Evolutionary conservation across 2,113 vertebrate genomes (phyloP).

Genomic region (Reinhardtius hippoglossoides): DNA sequence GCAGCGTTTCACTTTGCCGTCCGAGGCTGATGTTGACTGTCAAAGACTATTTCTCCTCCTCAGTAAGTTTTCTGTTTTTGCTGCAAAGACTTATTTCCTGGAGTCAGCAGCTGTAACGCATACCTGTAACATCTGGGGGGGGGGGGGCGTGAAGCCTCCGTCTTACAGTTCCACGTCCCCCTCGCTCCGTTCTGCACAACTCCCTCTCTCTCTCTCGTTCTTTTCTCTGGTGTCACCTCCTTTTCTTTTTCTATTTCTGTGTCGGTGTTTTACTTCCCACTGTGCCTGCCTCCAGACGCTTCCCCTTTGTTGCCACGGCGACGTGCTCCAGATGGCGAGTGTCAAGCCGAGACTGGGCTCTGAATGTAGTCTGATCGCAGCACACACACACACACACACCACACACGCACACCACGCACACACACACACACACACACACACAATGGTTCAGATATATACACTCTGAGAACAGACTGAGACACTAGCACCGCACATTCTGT

Average conservation of each 20-base stretch:
- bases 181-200: background rate
- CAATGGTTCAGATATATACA: slow-evolving; percentile 20
- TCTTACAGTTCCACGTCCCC: background rate
- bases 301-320: slow-evolving; percentile 72
- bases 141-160: too few relatives aligned
- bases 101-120: background rate
- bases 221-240: slow-evolving; percentile 8
- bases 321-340: slow-evolving; percentile 76
- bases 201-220: background rate
- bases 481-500: slow-evolving; percentile 50
- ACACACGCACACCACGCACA: slow-evolving; percentile 15
- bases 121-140: background rate
- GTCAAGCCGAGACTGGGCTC: slow-evolving; percentile 58
- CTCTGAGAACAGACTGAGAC: slow-evolving; percentile 47
- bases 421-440: slow-evolving; percentile 11
- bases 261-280: slow-evolving; percentile 37
- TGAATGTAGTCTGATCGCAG: slow-evolving; percentile 40
- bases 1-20: background rate
- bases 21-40: slow-evolving; percentile 19
- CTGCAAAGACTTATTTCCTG: background rate
- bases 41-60: background rate
- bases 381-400: slow-evolving; percentile 2
- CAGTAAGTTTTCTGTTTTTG: background rate
- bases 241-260: slow-evolving; percentile 45
- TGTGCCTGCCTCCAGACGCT: slow-evolving; percentile 62